These are phyloP conservation scores for Drosophila sordidula DNA, from an alignment of 2,888 invertebrate species.

Conservation along the genomic window DNA sequence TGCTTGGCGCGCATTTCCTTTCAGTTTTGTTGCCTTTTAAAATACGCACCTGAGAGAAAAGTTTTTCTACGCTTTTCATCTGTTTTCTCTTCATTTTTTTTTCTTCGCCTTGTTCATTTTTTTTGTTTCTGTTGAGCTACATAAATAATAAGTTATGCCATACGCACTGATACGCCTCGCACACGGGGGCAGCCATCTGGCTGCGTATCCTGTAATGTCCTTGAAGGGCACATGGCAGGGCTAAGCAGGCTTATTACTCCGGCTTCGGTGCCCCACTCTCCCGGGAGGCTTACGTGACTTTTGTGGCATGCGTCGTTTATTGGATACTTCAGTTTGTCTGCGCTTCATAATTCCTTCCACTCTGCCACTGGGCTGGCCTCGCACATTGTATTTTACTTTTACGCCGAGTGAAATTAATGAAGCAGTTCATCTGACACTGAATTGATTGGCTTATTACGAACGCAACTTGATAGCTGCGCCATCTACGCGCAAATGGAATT, in stretches of 20 bases:
- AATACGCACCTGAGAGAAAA: slow-evolving; percentile 64
- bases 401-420: slow-evolving; percentile 70
- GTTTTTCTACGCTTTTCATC: slow-evolving; percentile 1
- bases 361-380: background rate
- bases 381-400: slow-evolving; percentile 23
- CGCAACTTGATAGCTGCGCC: slow-evolving; percentile 59
- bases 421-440: slow-evolving; percentile 79
- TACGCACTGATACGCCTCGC: slow-evolving; percentile 14
- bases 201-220: slow-evolving; percentile 34
- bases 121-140: slow-evolving; percentile 32
- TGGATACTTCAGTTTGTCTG: slow-evolving; percentile 46
- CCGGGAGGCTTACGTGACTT: slow-evolving; percentile 69
- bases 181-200: slow-evolving; percentile 28
- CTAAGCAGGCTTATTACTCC: slow-evolving; percentile 53
- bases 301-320: slow-evolving; percentile 64
- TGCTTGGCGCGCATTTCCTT: slow-evolving; percentile 26
- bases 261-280: slow-evolving; percentile 2
- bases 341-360: slow-evolving; percentile 40
- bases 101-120: background rate
- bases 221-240: slow-evolving; percentile 37
- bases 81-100: background rate
- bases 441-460: slow-evolving; percentile 77
- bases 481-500: slow-evolving; percentile 44
- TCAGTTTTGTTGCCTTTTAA: slow-evolving; percentile 36
- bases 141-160: slow-evolving; percentile 63